These are phyloP conservation scores for Lindbergichthys nudifrons DNA, from an alignment of 2,797 vertebrate genomes.

Conservation along the genomic window DNA sequence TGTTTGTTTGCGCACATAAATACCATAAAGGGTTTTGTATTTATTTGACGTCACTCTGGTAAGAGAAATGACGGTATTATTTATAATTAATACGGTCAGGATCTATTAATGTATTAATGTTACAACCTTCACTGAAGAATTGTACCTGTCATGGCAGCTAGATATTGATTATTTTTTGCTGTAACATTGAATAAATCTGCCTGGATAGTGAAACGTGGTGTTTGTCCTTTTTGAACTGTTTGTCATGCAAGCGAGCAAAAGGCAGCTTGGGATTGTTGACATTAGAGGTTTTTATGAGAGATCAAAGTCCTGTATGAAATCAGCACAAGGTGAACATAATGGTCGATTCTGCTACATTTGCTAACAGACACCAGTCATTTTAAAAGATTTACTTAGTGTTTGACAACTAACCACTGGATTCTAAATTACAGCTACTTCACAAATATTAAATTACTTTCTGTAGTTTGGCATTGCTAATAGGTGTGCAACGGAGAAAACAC, in stretches of 20 bases:
- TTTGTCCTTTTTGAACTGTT: conserved; percentile 36
- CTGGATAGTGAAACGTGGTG: conserved; percentile 48
- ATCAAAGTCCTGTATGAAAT: background rate
- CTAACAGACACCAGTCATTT: background rate
- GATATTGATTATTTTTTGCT: conserved; percentile 52
- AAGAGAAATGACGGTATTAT: conserved; percentile 36
- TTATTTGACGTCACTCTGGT: conserved; percentile 37
- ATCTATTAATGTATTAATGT: conserved; percentile 65
- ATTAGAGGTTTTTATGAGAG: conserved; percentile 13
- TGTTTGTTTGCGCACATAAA: conserved; percentile 32
- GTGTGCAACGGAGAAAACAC: background rate
- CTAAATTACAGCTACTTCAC: background rate
- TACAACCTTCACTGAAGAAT: conserved; percentile 42
- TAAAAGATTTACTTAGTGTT: background rate
- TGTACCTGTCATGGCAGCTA: conserved; percentile 62
- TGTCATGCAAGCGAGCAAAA: background rate
- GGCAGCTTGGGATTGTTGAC: background rate
- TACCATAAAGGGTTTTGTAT: conserved; percentile 41
- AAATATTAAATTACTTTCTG: background rate
- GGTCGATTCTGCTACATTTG: background rate
- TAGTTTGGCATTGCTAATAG: background rate
- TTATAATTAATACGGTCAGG: conserved; percentile 48
- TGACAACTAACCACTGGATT: background rate
- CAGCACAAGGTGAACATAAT: background rate
- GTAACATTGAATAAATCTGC: conserved; percentile 77